phyloP scores from a whole-genome alignment of 2,113 vertebrate species.

The Mirza zaza region DNA sequence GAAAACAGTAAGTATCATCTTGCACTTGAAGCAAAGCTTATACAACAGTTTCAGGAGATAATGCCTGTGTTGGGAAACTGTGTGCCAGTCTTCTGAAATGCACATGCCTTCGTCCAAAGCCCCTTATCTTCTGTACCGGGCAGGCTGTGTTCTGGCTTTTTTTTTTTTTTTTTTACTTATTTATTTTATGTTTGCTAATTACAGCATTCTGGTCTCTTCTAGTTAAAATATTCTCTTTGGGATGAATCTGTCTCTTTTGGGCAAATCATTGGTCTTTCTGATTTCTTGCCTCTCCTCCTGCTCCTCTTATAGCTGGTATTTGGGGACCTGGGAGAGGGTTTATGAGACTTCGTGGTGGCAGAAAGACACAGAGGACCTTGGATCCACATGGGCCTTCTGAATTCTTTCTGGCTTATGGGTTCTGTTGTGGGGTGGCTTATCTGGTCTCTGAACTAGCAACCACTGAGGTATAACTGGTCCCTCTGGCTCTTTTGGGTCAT shows the following conservation, averaged over 20 bases:
- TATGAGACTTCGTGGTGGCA: not conserved
- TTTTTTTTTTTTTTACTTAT: not conserved
- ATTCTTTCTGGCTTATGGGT: not conserved
- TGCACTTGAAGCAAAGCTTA: not conserved
- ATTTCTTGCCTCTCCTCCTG: not conserved
- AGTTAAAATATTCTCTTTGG: not conserved
- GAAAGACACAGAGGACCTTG: not conserved
- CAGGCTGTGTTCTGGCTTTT: not conserved
- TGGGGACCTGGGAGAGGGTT: not conserved
- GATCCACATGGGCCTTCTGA: not conserved
- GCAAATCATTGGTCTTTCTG: not conserved
- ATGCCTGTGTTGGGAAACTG: not conserved
- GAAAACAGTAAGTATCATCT: conserved; percentile 90
- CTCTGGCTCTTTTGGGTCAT: not conserved
- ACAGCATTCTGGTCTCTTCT: not conserved
- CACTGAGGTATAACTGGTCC: not conserved
- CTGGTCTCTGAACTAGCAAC: not conserved
- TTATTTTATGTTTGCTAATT: not conserved
- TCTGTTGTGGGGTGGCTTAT: not conserved
- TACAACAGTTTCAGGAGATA: not conserved
- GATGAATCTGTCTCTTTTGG: not conserved
- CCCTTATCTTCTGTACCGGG: not conserved
- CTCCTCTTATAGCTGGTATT: not conserved
- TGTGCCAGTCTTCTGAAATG: not conserved
- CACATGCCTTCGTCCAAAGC: not conserved